Evolutionary conservation across 2,797 vertebrate species (phyloP), one percentile per base, ranked within the genome.

Genomic region (Hybognathus amarus): DNA sequence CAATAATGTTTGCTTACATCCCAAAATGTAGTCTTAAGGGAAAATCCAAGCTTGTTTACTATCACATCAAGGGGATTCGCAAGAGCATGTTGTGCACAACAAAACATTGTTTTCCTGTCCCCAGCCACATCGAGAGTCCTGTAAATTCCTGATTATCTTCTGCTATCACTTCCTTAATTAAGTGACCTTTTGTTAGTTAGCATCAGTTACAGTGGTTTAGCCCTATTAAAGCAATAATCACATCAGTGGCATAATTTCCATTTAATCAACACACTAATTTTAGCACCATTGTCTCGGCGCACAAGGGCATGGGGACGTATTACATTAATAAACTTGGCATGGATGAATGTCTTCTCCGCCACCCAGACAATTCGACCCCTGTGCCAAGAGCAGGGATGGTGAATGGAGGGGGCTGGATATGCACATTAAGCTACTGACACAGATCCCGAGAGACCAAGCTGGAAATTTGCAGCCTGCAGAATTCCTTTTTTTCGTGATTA

Each of bases 341-440:
- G 70, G 73, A 52, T 82, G 80, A 87, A 84, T 84, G 79, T 83
- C 75, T 83, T 83, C 75, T 83, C 75, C 70, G 42, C 82, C 82
- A 83, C 64, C 82, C 82, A 80, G 77, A 84, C 83, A 59, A 84
- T 84, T 87, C 85, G 76, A 77, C 80, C 84, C 82, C 85, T 78
- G 85, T 77, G 79, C 82, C 85, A 86, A 76, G 80, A 77, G 81
- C 83, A 83, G 61, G 74, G 61, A 52, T 75, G 73, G 80, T 80
- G 83, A 77, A 71, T 67, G 52, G 71, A 77, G 80, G 73, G 85
- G 83, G 81, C 68, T 78, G 79, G 82, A 85, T 84, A 88, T 86
- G 89, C 87, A 85, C 89, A 87, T 83, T 87, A 91, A 92, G 83
- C 88, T 90, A 90, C 91, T 93, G 93, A 93, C 90, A 88, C 2